These are phyloP conservation scores for Acromyrmex charruanus DNA, from an alignment of 1,140 invertebrate genomes.

Conservation along the genomic window DNA sequence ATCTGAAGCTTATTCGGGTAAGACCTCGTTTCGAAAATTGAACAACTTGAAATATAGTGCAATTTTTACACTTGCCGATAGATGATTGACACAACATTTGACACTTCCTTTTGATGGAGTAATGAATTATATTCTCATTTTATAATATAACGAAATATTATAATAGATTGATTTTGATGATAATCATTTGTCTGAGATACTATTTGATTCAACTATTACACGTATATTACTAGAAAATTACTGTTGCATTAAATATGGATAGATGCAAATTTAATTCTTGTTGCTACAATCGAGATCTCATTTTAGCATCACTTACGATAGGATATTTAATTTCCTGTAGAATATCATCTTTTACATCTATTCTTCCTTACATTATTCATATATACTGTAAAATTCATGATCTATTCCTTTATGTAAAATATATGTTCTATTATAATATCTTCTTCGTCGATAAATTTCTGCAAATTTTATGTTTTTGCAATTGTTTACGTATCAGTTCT, in stretches of 20 bases:
- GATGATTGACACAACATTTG: constrained; percentile 15
- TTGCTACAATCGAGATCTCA: not conserved
- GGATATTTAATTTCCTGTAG: constrained; percentile 26
- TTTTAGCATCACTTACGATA: not conserved
- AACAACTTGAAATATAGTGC: constrained; percentile 2
- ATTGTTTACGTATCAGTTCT: not conserved
- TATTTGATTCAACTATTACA: not conserved
- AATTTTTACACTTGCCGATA: constrained; percentile 27
- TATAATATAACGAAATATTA: not conserved
- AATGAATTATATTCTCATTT: not conserved
- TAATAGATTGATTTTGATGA: not conserved
- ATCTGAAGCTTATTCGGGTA: constrained; percentile 44
- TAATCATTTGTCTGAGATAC: not conserved
- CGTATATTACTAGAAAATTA: not conserved
- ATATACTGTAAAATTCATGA: not conserved
- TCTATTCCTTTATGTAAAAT: not conserved
- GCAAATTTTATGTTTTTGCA: not conserved
- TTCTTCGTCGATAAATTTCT: not conserved
- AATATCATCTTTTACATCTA: not conserved
- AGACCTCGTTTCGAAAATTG: constrained; percentile 55
- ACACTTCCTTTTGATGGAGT: not conserved
- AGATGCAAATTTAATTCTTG: not conserved
- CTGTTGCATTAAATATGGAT: too few relatives aligned
- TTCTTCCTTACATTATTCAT: not conserved
- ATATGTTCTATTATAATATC: not conserved